Evolutionary conservation across 2,797 vertebrate genomes (phyloP), one percentile per base, ranked within the genome.

Genomic region (Alauda arvensis): DNA sequence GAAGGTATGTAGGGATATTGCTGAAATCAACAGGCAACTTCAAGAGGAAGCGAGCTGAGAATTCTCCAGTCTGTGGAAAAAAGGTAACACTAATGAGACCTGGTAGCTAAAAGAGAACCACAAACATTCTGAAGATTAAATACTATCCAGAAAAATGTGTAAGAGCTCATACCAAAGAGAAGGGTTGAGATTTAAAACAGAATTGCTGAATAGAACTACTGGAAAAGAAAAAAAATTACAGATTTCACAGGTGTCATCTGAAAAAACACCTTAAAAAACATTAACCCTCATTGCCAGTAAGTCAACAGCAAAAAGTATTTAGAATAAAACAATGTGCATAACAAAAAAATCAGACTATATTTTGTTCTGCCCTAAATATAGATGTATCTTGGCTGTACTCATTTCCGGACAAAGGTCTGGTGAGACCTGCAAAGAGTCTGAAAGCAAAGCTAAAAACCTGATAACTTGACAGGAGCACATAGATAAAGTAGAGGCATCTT

Each of bases 21-120:
- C 98, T 99, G 96, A 99, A 99, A 96, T 99, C 99, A 79, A 99
- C 99, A 2, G 99, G 99, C 68, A 99, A 97, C 94, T 99, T 99
- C 85, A 99, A 97, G 85, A 99, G 98, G 91, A 99, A 99, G 42
- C 99, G 98, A 87, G 99, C 99, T 9, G 99, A 99, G 94, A 99
- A 99, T 97, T 99, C 99, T 83, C 97, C 97, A 62, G 97, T 98
- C 97, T 98, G 95, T 60, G 72, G 75, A 94, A 84, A 93, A 87
- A 95, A 68, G 25, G 43, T 63, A 77, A 57, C 23, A 87, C 34
- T 61, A 92, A 88, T 95, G 87, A 94, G 63, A 93, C 28, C 53
- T 79, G 62, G 34, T 45, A 25, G 79, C 55, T 87, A 69, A 85
- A 84, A 65, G n/a, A 91, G 86, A 92, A 79, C 56, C 34, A 90